Evolutionary conservation across 2,888 invertebrate species (phyloP).

Genomic region (Chalcis sispes): DNA sequence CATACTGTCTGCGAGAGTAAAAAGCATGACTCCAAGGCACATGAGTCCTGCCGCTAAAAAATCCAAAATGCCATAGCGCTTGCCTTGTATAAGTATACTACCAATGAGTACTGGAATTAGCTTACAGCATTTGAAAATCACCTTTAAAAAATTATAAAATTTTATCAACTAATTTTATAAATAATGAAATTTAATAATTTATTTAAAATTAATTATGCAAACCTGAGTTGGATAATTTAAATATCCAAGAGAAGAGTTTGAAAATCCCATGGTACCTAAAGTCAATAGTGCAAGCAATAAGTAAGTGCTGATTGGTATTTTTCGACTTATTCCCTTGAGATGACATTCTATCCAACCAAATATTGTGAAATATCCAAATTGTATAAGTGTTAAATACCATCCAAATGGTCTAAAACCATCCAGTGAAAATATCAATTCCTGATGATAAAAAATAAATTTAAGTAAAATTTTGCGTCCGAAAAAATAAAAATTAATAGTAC

Average conservation of each 20-base stretch:
- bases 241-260: conserved; percentile 95
- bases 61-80: conserved; percentile 89
- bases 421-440: conserved; percentile 94
- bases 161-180: not conserved
- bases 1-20: conserved; percentile 89
- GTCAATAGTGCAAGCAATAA: conserved; percentile 89
- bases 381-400: conserved; percentile 93
- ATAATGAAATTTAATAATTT: too few species aligned
- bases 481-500: conserved; percentile 12
- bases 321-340: conserved; percentile 80
- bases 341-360: conserved; percentile 88
- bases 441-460: conserved; percentile 58
- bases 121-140: conserved; percentile 98
- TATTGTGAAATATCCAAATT: conserved; percentile 90
- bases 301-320: conserved; percentile 91
- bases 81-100: conserved; percentile 93
- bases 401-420: conserved; percentile 93
- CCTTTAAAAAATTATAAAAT: conserved; percentile 68
- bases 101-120: conserved; percentile 96
- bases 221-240: conserved; percentile 96
- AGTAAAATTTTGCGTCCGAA: too few species aligned
- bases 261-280: conserved; percentile 96
- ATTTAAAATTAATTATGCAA: conserved; percentile 8
- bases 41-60: conserved; percentile 90
- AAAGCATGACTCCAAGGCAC: conserved; percentile 93